A percentile compares a stretch with the other conserved stretches of the same genome.
These are phyloP conservation scores for Caenorhabditis sp. DNA, from an alignment of 2,888 invertebrate species.

Conservation along the genomic window DNA sequence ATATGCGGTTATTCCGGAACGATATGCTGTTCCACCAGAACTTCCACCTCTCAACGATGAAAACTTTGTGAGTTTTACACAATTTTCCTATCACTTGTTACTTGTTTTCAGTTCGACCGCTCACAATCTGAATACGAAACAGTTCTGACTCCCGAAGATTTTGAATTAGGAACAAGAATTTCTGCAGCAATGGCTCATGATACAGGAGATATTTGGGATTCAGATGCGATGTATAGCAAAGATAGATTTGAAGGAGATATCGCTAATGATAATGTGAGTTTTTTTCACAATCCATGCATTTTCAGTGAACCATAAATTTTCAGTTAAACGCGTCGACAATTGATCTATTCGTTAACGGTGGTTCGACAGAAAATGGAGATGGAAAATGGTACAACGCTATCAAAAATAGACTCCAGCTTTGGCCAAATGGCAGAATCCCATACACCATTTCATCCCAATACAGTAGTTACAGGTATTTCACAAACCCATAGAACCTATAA, in stretches of 20 bases:
- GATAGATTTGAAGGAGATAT: conserved; percentile 70
- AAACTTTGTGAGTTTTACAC: conserved; percentile 27
- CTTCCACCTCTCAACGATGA: conserved; percentile 38
- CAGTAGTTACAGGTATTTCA: conserved; percentile 65
- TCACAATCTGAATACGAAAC: conserved; percentile 66
- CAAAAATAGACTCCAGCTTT: conserved; percentile 66
- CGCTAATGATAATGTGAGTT: conserved; percentile 63
- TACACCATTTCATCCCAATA: conserved; percentile 69
- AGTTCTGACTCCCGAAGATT: conserved; percentile 66
- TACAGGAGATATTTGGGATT: conserved; percentile 62
- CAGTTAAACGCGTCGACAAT: conserved; percentile 66
- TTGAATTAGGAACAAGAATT: conserved; percentile 58
- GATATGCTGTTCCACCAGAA: conserved; percentile 23
- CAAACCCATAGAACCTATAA: no score
- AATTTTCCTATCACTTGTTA: neutral
- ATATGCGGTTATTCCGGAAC: conserved; percentile 16
- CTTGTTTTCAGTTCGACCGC: conserved; percentile 34
- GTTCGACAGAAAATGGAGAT: conserved; percentile 38
- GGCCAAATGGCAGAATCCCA: conserved; percentile 67
- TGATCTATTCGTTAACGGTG: conserved; percentile 62
- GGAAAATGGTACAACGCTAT: conserved; percentile 67
- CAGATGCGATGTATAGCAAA: conserved; percentile 67
- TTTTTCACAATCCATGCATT: no score
- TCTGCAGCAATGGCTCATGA: conserved; percentile 46
- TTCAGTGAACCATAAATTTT: neutral